phyloP scores from a whole-genome alignment of 2,797 vertebrate genomes.

The Threskiornis aethiopicus region DNA sequence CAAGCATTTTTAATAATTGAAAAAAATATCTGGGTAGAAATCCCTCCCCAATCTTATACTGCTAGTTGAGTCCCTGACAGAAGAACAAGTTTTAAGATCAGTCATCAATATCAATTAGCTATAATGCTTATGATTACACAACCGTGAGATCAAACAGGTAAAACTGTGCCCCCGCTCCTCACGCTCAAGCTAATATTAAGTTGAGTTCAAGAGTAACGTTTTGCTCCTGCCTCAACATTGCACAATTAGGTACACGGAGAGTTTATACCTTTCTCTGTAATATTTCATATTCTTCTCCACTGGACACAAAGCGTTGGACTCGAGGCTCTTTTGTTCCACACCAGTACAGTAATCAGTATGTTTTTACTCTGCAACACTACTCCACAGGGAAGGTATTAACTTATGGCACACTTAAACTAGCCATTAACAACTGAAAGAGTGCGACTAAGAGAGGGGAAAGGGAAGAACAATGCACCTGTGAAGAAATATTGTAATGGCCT shows the following conservation, averaged over 20 bases:
- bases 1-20: neutral
- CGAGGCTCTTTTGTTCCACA: neutral
- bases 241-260: neutral
- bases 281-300: neutral
- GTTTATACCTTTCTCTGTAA: neutral
- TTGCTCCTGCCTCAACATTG: accelerated
- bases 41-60: neutral
- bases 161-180: neutral
- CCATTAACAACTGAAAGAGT: neutral
- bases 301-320: neutral
- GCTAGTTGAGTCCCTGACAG: neutral
- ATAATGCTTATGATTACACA: neutral
- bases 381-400: neutral
- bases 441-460: neutral
- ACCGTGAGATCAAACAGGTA: neutral
- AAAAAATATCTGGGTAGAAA: neutral
- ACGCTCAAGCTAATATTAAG: neutral
- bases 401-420: neutral
- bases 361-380: neutral
- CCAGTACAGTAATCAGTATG: neutral
- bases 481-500: neutral
- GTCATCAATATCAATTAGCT: neutral
- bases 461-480: neutral
- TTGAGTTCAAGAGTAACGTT: neutral
- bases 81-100: neutral